phyloP scores from a whole-genome alignment of 2,113 vertebrate species.

The Crocuta crocuta region DNA sequence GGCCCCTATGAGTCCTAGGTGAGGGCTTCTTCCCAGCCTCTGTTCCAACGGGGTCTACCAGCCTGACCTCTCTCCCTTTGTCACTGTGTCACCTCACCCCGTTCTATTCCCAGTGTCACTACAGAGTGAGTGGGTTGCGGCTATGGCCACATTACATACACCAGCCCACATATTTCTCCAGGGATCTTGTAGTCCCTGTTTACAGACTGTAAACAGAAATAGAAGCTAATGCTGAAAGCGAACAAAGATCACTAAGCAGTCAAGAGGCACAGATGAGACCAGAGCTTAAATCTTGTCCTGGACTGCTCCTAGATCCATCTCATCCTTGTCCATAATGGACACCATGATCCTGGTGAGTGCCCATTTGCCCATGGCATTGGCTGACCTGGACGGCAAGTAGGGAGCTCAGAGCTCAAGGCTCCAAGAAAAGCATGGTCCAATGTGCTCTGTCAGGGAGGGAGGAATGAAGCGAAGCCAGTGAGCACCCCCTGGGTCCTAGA shows the following conservation, averaged over 20 bases:
- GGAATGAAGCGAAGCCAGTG: background rate
- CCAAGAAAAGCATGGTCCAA: background rate
- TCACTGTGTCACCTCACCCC: background rate
- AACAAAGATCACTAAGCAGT: background rate
- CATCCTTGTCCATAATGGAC: background rate
- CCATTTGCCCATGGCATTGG: background rate
- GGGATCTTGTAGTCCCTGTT: background rate
- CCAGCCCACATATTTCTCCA: background rate
- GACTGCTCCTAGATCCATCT: background rate
- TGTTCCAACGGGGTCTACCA: background rate
- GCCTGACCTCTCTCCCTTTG: background rate
- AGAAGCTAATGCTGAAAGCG: background rate
- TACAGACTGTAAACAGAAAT: background rate
- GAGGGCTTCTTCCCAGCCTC: background rate
- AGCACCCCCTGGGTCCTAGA: accelerated
- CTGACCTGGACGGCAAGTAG: background rate
- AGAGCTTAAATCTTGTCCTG: background rate
- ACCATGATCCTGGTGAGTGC: background rate
- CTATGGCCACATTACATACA: too few relatives aligned
- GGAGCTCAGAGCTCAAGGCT: background rate
- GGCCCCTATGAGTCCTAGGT: background rate
- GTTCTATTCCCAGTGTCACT: background rate
- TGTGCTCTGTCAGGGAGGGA: background rate
- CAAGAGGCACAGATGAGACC: background rate
- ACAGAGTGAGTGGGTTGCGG: background rate